Evolutionary conservation across 2,113 vertebrate species (phyloP).

Genomic region (Sporophila hypoxantha): DNA sequence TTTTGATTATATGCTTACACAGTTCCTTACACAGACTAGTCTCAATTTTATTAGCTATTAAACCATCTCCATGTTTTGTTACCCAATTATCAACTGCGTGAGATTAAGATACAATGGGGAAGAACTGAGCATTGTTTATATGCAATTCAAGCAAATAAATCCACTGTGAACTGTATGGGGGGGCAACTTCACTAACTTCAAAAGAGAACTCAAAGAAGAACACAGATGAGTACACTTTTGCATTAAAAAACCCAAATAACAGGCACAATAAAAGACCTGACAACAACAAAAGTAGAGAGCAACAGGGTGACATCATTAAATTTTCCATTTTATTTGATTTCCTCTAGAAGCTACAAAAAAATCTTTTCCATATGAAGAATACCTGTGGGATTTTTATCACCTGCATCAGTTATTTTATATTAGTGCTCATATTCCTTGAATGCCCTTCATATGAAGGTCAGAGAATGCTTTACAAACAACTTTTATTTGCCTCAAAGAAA

Average conservation of each 20-base stretch:
- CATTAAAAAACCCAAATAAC: not conserved
- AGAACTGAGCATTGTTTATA: not conserved
- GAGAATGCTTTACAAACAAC: not conserved
- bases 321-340: slow-evolving; percentile 40
- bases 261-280: slow-evolving; percentile 6
- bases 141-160: not conserved
- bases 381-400: slow-evolving; percentile 25
- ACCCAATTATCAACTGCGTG: not conserved
- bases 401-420: slow-evolving; percentile 35
- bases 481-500: slow-evolving; percentile 4
- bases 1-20: not conserved
- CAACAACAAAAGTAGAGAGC: slow-evolving; percentile 1
- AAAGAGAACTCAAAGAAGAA: not conserved
- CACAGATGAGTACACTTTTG: not conserved
- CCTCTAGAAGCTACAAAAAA: not conserved
- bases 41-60: not conserved
- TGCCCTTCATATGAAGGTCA: slow-evolving; percentile 10
- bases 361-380: not conserved
- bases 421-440: not conserved
- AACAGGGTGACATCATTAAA: slow-evolving; percentile 35
- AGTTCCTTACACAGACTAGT: not conserved
- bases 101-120: not conserved
- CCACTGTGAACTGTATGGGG: not conserved
- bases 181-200: not conserved
- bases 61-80: not conserved